Evolutionary conservation across 2,113 vertebrate genomes (phyloP).

Genomic region (Pyrgilauda ruficollis): DNA sequence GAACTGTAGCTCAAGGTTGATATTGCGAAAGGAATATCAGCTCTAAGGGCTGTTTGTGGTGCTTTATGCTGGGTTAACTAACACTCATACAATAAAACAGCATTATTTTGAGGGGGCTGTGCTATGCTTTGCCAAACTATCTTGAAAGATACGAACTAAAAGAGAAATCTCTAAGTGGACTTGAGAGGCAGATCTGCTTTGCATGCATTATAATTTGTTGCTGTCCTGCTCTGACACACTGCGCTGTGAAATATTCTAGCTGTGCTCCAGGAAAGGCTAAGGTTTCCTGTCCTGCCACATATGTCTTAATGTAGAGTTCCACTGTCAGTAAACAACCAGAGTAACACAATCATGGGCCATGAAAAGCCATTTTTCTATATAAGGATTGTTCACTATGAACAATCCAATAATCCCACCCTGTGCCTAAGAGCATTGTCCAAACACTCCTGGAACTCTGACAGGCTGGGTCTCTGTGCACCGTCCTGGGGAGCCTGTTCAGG

Average conservation of each 20-base stretch:
- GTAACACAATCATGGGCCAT: neutral
- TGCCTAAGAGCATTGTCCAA: neutral
- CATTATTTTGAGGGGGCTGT: neutral
- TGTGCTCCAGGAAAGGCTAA: neutral
- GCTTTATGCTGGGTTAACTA: neutral
- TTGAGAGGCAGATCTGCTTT: neutral
- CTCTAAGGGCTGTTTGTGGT: neutral
- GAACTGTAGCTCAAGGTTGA: neutral
- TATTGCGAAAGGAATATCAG: neutral
- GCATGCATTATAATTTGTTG: neutral
- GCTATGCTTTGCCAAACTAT: neutral
- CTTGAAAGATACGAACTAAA: neutral
- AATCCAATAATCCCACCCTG: neutral
- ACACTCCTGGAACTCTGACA: neutral
- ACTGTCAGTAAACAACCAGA: neutral
- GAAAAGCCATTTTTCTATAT: neutral
- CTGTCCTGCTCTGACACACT: neutral
- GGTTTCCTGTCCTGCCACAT: neutral
- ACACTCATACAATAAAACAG: neutral
- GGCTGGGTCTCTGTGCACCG: neutral
- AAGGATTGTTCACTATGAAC: neutral
- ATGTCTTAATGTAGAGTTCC: neutral
- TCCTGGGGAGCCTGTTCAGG: neutral
- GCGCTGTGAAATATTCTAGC: neutral
- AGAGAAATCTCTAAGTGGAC: neutral